Evolutionary conservation across 1,140 invertebrate species (phyloP).

Genomic region (Mya arenaria): DNA sequence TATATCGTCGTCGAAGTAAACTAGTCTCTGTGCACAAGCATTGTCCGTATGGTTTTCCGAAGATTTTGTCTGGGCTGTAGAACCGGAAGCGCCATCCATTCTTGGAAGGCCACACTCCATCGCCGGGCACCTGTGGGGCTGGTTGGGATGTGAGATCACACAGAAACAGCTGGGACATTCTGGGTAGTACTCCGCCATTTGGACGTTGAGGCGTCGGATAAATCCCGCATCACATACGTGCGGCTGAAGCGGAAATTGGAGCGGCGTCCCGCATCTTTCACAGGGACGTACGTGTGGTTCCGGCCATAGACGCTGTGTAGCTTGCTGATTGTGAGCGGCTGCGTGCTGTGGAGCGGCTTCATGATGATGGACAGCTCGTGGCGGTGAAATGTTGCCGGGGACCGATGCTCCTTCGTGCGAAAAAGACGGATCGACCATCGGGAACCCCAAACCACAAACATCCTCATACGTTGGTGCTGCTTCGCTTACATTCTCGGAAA

Average conservation of each 20-base stretch:
- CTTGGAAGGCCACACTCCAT: too few relatives aligned
- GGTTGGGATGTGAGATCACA: constrained; percentile 26
- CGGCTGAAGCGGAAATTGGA: constrained; percentile 29
- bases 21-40: too few relatives aligned
- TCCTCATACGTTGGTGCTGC: constrained; percentile 6
- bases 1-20: constrained; percentile 14
- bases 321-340: too few relatives aligned
- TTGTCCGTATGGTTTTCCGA: background rate
- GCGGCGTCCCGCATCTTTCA: constrained; percentile 2
- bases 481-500: too few relatives aligned
- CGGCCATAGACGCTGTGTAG: too few relatives aligned
- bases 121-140: constrained; percentile 42
- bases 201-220: constrained; percentile 8
- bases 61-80: too few relatives aligned
- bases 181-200: constrained; percentile 9
- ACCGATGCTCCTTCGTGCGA: too few relatives aligned
- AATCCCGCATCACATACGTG: constrained; percentile 24
- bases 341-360: too few relatives aligned
- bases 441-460: constrained; percentile 21
- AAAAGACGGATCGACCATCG: constrained; percentile 12
- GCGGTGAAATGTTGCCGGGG: too few relatives aligned
- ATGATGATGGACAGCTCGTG: too few relatives aligned
- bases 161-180: constrained; percentile 33
- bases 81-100: too few relatives aligned
- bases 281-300: too few relatives aligned